These are phyloP conservation scores for Oxystoma pomonae DNA, from an alignment of 2,888 invertebrate genomes.

Conservation along the genomic window DNA sequence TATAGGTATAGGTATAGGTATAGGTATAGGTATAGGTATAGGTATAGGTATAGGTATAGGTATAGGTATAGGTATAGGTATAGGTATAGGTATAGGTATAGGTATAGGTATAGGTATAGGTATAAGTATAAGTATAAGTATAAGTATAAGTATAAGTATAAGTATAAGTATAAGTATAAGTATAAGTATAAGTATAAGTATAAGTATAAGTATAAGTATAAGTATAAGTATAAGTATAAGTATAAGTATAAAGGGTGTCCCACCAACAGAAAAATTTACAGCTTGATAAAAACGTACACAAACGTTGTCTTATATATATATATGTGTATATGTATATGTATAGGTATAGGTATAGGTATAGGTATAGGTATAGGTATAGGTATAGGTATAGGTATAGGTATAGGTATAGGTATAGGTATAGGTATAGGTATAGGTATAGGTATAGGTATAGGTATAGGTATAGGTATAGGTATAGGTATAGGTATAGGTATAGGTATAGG, in stretches of 20 bases:
- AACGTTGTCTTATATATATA: too few species aligned
- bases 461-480: background rate
- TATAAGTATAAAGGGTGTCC: too few species aligned
- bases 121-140: background rate
- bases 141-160: too few species aligned
- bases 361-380: too few species aligned
- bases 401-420: background rate
- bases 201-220: background rate
- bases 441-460: background rate
- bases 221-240: background rate
- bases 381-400: background rate
- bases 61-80: background rate
- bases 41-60: background rate
- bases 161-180: background rate
- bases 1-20: background rate
- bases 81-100: background rate
- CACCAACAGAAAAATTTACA: too few species aligned
- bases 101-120: background rate
- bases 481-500: background rate
- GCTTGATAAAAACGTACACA: too few species aligned
- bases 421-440: background rate
- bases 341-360: background rate
- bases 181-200: background rate
- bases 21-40: background rate
- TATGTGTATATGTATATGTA: too few species aligned